Conservation (phyloP, 2,888 invertebrate genomes). For the Apodemia duryi region DNA sequence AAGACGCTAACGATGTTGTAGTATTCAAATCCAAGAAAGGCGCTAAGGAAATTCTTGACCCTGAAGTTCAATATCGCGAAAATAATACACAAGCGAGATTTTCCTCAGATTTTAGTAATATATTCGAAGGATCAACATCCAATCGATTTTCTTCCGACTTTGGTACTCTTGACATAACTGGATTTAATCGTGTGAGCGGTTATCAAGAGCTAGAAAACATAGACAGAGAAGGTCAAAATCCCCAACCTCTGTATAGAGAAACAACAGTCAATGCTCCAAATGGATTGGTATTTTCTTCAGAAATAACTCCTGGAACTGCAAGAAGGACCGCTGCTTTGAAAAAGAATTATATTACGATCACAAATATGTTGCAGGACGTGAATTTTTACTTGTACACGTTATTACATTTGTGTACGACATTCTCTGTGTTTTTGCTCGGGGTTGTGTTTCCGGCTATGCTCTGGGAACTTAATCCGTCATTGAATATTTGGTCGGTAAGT, state of each 20-base stretch:
- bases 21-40: conserved; percentile 61
- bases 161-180: conserved; percentile 50
- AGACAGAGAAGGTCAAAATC: conserved; percentile 55
- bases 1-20: conserved; percentile 60
- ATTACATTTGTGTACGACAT: conserved; percentile 74
- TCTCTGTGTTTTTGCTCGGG: conserved; percentile 71
- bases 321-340: conserved; percentile 64
- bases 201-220: conserved; percentile 68
- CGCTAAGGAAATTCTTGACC: conserved; percentile 63
- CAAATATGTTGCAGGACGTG: conserved; percentile 61
- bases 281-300: conserved; percentile 54
- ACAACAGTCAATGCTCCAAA: conserved; percentile 70
- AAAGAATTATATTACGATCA: conserved; percentile 65
- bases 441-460: conserved; percentile 49
- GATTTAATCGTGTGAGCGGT: conserved; percentile 47
- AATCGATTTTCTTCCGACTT: conserved; percentile 60
- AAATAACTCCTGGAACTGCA: conserved; percentile 59
- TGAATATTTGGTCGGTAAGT: too few species aligned
- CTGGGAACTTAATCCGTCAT: too few species aligned
- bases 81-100: conserved; percentile 45
- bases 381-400: conserved; percentile 79
- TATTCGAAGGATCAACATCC: conserved; percentile 37
- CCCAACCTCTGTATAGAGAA: conserved; percentile 77
- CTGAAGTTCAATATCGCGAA: conserved; percentile 53
- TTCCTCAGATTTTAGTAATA: conserved; percentile 53